A percentile compares a stretch with the other conserved stretches of the same genome.
Evolutionary conservation across 1,140 invertebrate species (phyloP).

Genomic region (Wasmannia auropunctata): DNA sequence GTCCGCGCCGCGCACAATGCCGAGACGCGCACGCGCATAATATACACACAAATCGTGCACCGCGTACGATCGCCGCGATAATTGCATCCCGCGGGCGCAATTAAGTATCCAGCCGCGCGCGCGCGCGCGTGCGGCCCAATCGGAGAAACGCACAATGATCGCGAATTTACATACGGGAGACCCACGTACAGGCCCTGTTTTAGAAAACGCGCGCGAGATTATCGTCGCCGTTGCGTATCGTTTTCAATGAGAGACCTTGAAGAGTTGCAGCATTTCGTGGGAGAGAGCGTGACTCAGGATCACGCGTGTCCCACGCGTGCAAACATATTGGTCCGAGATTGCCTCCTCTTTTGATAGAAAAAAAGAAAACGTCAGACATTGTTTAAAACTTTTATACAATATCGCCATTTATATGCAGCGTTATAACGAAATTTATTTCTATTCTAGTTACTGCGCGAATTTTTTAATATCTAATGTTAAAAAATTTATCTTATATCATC

Average conservation of each 20-base stretch:
- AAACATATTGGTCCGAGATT: background rate
- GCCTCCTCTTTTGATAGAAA: background rate
- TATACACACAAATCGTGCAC: background rate
- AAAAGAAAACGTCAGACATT: background rate
- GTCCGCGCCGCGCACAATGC: slow-evolving; percentile 11
- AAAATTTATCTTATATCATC: background rate
- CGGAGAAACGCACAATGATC: background rate
- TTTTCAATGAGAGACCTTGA: slow-evolving; percentile 56
- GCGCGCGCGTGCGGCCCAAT: no score
- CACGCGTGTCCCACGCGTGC: slow-evolving; percentile 45
- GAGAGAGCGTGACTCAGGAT: slow-evolving; percentile 58
- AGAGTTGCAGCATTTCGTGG: slow-evolving; percentile 25
- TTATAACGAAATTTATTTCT: background rate
- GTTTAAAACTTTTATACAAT: background rate
- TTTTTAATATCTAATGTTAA: background rate
- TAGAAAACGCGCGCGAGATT: slow-evolving; percentile 28
- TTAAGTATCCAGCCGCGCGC: background rate
- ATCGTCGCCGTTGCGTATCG: slow-evolving; percentile 23
- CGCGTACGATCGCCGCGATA: slow-evolving; percentile 3
- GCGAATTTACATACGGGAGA: slow-evolving; percentile 52
- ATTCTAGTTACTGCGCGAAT: background rate
- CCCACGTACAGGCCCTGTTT: background rate
- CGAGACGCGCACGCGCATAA: background rate
- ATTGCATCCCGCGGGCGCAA: background rate
- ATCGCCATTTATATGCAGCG: no score